Evolutionary conservation across 2,113 vertebrate genomes (phyloP).

Genomic region (Trematomus loennbergii): DNA sequence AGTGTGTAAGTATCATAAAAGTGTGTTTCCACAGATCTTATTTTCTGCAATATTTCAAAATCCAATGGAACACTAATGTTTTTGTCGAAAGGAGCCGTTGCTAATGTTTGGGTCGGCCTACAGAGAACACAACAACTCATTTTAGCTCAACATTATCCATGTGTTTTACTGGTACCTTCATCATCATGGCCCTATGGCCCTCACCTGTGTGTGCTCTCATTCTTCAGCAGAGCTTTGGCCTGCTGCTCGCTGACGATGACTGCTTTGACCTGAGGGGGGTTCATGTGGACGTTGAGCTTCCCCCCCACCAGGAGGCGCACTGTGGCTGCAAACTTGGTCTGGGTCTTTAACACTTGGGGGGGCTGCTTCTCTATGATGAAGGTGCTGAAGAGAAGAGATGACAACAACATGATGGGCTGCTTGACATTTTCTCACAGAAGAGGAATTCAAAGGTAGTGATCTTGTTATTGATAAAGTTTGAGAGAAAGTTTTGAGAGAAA

Average conservation of each 20-base stretch:
- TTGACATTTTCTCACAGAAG: neutral
- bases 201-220: constrained; percentile 91
- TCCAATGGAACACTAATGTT: too few species aligned
- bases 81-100: too few species aligned
- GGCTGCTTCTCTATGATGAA: constrained; percentile 99
- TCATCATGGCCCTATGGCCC: neutral
- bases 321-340: constrained; percentile 95
- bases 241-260: constrained; percentile 95
- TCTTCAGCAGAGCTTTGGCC: constrained; percentile 93
- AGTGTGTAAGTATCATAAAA: too few species aligned
- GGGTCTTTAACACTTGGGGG: constrained; percentile 96
- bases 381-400: constrained; percentile 81
- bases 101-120: too few species aligned
- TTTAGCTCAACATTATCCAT: neutral
- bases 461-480: neutral
- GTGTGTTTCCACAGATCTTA: too few species aligned
- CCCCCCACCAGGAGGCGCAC: constrained; percentile 94
- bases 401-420: neutral
- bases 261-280: constrained; percentile 95
- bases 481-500: neutral
- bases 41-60: too few species aligned
- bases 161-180: neutral
- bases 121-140: neutral
- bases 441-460: neutral
- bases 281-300: constrained; percentile 97